Percentiles rank a stretch among this genome's conserved stretches.
Conservation (phyloP, 2,113 vertebrate genomes). For the Atractosteus spatula region DNA sequence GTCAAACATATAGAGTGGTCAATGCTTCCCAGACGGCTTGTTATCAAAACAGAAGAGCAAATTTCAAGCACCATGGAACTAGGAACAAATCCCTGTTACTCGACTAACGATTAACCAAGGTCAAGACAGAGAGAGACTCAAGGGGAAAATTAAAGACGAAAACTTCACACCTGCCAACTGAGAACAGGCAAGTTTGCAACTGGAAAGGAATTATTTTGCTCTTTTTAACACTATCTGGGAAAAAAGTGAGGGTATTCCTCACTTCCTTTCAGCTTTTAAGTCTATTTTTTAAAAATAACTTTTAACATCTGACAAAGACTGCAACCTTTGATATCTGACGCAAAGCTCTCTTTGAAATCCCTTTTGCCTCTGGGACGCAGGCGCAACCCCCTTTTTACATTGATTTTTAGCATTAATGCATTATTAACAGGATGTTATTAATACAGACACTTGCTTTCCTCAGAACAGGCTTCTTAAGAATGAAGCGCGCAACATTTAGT, state of each 20-base stretch:
- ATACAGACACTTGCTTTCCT: no score
- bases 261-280: background rate
- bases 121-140: background rate
- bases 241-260: background rate
- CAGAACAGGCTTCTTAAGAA: no score
- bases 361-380: no score
- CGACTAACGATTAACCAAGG: background rate
- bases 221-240: background rate
- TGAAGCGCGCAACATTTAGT: no score
- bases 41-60: background rate
- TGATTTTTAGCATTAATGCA: no score
- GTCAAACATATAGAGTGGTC: background rate
- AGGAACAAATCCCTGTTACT: background rate
- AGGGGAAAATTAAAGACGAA: constrained; percentile 9
- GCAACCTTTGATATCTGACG: no score
- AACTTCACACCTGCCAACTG: background rate
- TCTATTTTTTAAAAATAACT: background rate
- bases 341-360: no score
- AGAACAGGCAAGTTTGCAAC: background rate
- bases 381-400: no score
- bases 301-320: background rate
- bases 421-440: no score
- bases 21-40: background rate
- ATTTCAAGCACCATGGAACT: background rate
- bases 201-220: background rate